phyloP scores from a whole-genome alignment of 2,888 invertebrate species.

The Nomada flava region DNA sequence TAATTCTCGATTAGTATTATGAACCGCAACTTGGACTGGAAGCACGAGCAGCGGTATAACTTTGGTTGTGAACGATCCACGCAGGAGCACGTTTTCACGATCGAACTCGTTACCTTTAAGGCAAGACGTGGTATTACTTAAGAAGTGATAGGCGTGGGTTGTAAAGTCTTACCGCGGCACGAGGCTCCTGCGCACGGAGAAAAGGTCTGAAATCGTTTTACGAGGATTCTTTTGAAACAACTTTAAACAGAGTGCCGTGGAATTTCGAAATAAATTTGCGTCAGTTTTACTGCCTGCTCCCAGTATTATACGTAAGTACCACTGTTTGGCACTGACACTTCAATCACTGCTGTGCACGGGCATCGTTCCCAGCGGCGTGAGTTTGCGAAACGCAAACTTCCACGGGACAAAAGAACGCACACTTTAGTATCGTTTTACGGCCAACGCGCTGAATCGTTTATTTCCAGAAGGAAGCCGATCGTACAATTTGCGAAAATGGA shows the following conservation, averaged over 20 bases:
- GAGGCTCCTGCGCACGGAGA: conserved; percentile 30
- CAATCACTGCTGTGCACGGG: conserved; percentile 39
- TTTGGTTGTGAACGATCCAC: conserved; percentile 54
- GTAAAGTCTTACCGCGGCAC: conserved; percentile 66
- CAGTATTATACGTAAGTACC: conserved; percentile 81
- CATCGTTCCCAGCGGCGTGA: conserved; percentile 43
- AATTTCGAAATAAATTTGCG: conserved; percentile 83
- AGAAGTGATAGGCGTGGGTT: conserved; percentile 61
- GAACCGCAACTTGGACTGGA: conserved; percentile 30
- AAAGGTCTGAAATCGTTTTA: conserved; percentile 81
- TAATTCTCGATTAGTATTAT: conserved; percentile 35
- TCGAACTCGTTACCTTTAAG: conserved; percentile 69
- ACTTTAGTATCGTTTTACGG: conserved; percentile 30
- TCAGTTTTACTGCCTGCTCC: conserved; percentile 78
- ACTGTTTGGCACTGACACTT: conserved; percentile 81
- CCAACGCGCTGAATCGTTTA: not conserved
- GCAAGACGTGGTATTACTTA: conserved; percentile 69
- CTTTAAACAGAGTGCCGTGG: conserved; percentile 76
- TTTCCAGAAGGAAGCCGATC: not conserved
- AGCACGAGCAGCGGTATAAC: conserved; percentile 38
- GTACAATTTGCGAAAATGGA: not conserved
- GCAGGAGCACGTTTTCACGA: conserved; percentile 64
- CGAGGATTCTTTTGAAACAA: conserved; percentile 81
- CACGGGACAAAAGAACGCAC: conserved; percentile 69
- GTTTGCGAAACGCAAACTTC: conserved; percentile 60